Evolutionary conservation across 2,888 invertebrate genomes (phyloP).

Genomic region (Ceriagrion tenellum): DNA sequence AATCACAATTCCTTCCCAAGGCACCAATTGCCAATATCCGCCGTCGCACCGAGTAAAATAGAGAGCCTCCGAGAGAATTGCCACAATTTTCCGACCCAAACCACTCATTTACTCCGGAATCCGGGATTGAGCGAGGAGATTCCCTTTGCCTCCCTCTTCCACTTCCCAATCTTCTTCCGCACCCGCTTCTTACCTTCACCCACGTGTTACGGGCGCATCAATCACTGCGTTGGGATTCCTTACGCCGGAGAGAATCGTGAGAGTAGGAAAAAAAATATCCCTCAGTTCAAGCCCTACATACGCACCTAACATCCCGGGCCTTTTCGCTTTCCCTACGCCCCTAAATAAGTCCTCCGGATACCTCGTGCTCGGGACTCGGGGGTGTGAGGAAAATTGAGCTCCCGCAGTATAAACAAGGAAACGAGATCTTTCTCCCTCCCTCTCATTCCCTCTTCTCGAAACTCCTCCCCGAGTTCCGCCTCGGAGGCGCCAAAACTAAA

Average conservation of each 20-base stretch:
- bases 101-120: slow-evolving; percentile 45
- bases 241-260: not conserved
- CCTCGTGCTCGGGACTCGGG: not conserved
- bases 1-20: not conserved
- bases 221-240: not conserved
- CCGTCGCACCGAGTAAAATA: slow-evolving; percentile 19
- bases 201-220: not conserved
- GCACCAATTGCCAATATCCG: not conserved
- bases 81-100: not conserved
- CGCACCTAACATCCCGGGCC: not conserved
- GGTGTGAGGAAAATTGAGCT: not conserved
- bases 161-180: not conserved
- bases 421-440: not conserved
- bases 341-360: not conserved
- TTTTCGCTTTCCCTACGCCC: not conserved
- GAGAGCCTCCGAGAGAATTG: not conserved
- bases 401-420: not conserved
- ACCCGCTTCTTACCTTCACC: not conserved
- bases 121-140: not conserved
- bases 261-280: not conserved
- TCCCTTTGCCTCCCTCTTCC: no score
- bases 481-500: slow-evolving; percentile 1
- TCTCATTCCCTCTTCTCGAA: not conserved
- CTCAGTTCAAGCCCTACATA: not conserved
- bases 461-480: not conserved